These are phyloP conservation scores for Merluccius polli DNA, from an alignment of 2,797 vertebrate genomes.

Conservation along the genomic window DNA sequence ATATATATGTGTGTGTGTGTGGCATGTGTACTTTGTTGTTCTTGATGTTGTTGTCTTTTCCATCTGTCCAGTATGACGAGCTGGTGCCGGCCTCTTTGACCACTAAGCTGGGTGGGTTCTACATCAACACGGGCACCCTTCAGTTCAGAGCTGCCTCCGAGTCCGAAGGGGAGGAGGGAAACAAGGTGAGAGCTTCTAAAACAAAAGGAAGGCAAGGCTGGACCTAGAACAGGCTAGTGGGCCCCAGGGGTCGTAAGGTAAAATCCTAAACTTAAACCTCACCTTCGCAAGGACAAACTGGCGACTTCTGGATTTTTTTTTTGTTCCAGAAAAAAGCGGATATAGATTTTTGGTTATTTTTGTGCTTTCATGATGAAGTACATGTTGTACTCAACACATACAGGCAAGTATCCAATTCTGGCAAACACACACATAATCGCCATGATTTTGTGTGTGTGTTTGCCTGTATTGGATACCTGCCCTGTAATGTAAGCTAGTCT, in stretches of 20 bases:
- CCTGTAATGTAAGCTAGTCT: background rate
- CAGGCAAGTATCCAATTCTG: background rate
- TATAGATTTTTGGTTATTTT: background rate
- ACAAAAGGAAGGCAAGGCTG: background rate
- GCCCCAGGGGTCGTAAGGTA: background rate
- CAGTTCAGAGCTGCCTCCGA: slow-evolving; percentile 83
- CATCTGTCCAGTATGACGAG: slow-evolving; percentile 75
- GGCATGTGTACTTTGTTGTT: background rate
- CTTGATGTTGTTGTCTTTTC: background rate
- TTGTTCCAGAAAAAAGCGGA: no score
- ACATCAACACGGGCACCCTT: slow-evolving; percentile 85
- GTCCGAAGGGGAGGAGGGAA: slow-evolving; percentile 72
- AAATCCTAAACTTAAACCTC: background rate
- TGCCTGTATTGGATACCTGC: background rate
- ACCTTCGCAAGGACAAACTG: background rate
- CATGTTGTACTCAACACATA: background rate
- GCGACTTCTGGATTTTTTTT: no score
- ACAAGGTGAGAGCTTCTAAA: slow-evolving; percentile 50
- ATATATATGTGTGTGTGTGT: background rate
- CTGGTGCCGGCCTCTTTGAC: slow-evolving; percentile 84
- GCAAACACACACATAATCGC: background rate
- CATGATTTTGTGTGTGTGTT: background rate
- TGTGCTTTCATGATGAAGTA: background rate
- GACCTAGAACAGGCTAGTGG: background rate
- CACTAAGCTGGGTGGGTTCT: slow-evolving; percentile 86